phyloP scores from a whole-genome alignment of 2,797 vertebrate genomes.

The Scolopax bukidnonensis region DNA sequence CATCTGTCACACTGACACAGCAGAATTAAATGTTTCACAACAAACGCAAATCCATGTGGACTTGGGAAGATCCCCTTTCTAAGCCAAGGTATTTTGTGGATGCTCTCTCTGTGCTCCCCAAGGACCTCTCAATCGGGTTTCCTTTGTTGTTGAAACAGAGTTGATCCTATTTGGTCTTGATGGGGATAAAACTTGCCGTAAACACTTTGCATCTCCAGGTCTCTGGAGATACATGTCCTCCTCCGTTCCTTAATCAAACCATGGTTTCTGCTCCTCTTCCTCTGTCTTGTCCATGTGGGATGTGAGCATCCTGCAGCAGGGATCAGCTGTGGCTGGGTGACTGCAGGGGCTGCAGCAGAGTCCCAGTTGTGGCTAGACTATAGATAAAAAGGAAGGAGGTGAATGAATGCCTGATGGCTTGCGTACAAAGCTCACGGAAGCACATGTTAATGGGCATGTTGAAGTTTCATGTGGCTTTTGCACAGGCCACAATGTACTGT shows the following conservation, averaged over 20 bases:
- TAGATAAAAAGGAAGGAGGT: not conserved
- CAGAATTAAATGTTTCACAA: constrained; percentile 10
- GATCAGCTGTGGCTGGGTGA: not conserved
- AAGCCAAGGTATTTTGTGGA: not conserved
- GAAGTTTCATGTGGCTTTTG: not conserved
- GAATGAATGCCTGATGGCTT: not conserved
- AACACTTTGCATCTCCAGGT: not conserved
- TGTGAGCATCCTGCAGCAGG: not conserved
- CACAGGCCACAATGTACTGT: not conserved
- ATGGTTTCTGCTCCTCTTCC: not conserved
- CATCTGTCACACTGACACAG: constrained; percentile 16
- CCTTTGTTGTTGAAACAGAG: not conserved
- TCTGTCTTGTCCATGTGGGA: not conserved
- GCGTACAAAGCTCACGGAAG: not conserved
- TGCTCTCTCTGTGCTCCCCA: not conserved
- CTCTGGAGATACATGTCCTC: not conserved
- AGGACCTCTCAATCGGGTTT: not conserved
- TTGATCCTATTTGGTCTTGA: not conserved
- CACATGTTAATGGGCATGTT: not conserved
- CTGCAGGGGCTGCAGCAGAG: not conserved
- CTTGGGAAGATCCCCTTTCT: not conserved
- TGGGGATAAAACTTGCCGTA: not conserved
- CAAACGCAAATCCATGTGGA: not conserved
- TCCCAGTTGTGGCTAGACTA: not conserved
- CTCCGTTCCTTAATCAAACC: not conserved